A percentile compares a stretch with the other conserved stretches of the same genome.
phyloP scores from a whole-genome alignment of 2,113 vertebrate species.

The Antigone vipio region DNA sequence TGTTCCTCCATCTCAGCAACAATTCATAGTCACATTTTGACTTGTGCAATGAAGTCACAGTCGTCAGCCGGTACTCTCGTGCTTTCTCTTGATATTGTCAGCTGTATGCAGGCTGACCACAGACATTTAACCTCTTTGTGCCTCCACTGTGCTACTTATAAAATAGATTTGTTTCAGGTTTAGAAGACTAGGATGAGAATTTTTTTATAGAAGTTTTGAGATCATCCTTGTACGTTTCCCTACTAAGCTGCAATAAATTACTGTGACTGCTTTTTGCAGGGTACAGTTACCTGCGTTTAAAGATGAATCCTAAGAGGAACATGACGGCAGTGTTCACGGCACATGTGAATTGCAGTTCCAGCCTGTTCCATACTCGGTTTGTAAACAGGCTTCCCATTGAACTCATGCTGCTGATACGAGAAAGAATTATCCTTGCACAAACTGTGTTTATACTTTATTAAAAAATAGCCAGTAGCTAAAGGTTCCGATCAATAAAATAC shows the following conservation, averaged over 20 bases:
- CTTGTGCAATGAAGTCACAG: background rate
- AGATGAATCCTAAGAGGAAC: background rate
- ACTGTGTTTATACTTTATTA: slow-evolving; percentile 54
- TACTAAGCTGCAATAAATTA: background rate
- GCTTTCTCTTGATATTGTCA: background rate
- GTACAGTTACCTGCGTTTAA: background rate
- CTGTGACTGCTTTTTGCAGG: background rate
- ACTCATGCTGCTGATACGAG: background rate
- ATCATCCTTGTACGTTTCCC: background rate
- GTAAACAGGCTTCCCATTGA: background rate
- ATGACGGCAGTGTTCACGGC: background rate
- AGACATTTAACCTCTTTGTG: background rate
- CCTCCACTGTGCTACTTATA: background rate
- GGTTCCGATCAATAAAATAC: slow-evolving; percentile 33
- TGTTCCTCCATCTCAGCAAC: background rate
- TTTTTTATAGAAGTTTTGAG: background rate
- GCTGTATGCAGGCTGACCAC: background rate
- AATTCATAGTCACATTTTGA: background rate
- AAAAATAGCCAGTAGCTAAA: slow-evolving; percentile 60
- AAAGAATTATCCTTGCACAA: background rate
- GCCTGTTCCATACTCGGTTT: background rate
- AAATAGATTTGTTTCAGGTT: background rate
- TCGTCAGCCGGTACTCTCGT: background rate
- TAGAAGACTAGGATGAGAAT: background rate
- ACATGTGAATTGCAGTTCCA: background rate